A percentile compares a stretch with the other conserved stretches of the same genome.
Conservation (phyloP, 1,140 invertebrate genomes). For the Papilio polyxenes region DNA sequence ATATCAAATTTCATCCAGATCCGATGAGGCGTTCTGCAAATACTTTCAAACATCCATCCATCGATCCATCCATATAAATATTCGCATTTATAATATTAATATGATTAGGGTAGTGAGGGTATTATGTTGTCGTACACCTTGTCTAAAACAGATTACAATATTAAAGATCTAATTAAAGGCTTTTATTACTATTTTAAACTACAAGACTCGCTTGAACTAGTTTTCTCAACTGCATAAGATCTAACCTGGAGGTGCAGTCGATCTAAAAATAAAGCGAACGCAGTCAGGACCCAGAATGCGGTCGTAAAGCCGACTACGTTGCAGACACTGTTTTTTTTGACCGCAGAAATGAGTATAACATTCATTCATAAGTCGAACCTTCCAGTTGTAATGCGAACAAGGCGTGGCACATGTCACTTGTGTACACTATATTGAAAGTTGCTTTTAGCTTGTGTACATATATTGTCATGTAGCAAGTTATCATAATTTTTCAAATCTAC, state of each 20-base stretch:
- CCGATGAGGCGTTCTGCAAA: too few relatives aligned
- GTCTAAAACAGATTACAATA: background rate
- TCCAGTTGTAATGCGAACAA: constrained; percentile 27
- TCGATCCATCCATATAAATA: too few relatives aligned
- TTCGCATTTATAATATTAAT: too few relatives aligned
- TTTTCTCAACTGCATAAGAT: constrained; percentile 1
- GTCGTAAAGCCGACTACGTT: constrained; percentile 22
- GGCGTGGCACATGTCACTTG: constrained; percentile 16
- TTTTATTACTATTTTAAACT: background rate
- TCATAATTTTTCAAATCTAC: too few relatives aligned
- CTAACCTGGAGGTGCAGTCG: constrained; percentile 22
- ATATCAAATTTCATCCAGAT: too few relatives aligned
- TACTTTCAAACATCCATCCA: too few relatives aligned
- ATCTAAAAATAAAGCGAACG: constrained; percentile 33
- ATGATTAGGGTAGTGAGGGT: too few relatives aligned
- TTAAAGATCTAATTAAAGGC: background rate
- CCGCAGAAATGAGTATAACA: constrained; percentile 35
- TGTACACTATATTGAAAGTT: background rate
- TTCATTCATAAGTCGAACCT: constrained; percentile 35
- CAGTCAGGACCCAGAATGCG: constrained; percentile 34
- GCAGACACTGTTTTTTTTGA: constrained; percentile 24
- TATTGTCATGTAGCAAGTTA: too few relatives aligned
- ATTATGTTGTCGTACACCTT: background rate
- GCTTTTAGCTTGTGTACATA: background rate
- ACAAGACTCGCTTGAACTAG: background rate